Evolutionary conservation across 2,113 vertebrate species (phyloP).

Genomic region (Anhinga anhinga): DNA sequence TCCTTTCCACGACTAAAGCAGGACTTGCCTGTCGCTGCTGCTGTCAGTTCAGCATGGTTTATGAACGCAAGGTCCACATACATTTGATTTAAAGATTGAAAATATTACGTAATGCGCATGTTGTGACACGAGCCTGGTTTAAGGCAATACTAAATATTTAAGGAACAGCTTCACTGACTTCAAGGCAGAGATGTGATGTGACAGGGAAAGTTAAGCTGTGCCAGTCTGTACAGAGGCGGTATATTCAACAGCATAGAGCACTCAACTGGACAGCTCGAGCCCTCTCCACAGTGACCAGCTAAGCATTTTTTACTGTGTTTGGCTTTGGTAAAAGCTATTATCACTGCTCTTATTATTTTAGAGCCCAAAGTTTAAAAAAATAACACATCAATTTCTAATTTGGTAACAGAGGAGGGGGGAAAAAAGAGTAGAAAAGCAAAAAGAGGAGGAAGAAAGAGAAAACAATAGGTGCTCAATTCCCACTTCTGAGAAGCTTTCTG

Average conservation of each 20-base stretch:
- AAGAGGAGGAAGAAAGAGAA: background rate
- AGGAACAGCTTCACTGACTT: conserved; percentile 5
- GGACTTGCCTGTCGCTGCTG: background rate
- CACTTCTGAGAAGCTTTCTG: background rate
- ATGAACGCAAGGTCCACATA: background rate
- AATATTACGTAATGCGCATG: background rate
- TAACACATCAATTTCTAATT: background rate
- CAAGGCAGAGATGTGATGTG: conserved; percentile 30
- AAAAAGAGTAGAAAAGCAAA: background rate
- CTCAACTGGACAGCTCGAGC: background rate
- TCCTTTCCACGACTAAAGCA: background rate
- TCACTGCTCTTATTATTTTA: background rate
- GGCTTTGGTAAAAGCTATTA: background rate
- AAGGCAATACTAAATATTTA: conserved; percentile 41
- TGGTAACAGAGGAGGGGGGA: background rate
- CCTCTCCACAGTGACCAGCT: background rate
- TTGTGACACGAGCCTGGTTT: background rate
- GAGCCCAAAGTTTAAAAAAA: background rate
- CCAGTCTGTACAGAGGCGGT: background rate
- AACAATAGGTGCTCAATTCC: background rate
- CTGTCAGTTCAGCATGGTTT: background rate
- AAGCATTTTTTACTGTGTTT: background rate
- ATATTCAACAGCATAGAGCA: background rate
- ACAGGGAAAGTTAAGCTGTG: conserved; percentile 9
- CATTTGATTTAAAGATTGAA: background rate